phyloP scores from a whole-genome alignment of 2,888 invertebrate genomes.

The Mesoligia furuncula region DNA sequence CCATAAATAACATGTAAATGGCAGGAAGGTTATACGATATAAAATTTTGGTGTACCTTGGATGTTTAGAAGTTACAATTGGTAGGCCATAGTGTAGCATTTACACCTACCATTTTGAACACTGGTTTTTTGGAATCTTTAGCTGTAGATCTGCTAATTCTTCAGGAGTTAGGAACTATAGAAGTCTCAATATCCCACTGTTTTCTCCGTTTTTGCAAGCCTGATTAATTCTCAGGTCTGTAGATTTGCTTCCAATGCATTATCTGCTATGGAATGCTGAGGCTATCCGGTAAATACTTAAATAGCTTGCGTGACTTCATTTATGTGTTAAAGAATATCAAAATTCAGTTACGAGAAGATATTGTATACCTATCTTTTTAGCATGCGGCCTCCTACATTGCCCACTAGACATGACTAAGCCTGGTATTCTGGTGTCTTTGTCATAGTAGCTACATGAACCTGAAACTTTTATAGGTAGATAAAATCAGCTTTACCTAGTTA shows the following conservation, averaged over 20 bases:
- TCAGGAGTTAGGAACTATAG: background rate
- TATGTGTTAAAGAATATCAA: background rate
- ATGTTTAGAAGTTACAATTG: background rate
- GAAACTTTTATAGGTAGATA: background rate
- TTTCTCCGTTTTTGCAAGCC: background rate
- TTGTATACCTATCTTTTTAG: constrained; percentile 12
- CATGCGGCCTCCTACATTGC: background rate
- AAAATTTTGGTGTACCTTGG: background rate
- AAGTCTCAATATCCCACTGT: background rate
- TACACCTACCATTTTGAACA: background rate
- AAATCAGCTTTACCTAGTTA: background rate
- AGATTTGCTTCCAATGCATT: background rate
- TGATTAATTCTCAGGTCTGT: background rate
- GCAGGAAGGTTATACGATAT: background rate
- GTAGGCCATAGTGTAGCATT: background rate
- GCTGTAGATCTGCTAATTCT: background rate
- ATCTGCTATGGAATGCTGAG: background rate
- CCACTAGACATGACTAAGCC: background rate
- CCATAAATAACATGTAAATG: constrained; percentile 10
- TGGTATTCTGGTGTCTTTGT: background rate
- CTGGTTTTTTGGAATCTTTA: background rate
- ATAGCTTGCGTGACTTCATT: constrained; percentile 2
- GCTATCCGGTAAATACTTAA: background rate
- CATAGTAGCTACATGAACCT: background rate
- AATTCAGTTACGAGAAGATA: background rate